phyloP scores from a whole-genome alignment of 2,888 invertebrate genomes.

The Unio pictorum region DNA sequence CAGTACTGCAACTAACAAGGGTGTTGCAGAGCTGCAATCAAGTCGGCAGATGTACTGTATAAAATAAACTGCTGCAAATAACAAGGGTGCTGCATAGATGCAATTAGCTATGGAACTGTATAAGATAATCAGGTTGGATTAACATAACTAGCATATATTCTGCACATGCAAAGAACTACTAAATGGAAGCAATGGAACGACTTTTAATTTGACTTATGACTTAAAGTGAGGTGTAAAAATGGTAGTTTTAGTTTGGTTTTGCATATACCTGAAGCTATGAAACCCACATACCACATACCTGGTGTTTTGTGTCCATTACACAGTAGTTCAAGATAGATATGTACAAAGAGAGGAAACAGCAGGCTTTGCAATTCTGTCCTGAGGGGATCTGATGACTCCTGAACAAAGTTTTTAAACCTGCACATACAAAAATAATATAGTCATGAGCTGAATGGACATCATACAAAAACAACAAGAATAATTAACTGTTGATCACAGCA shows the following conservation, averaged over 20 bases:
- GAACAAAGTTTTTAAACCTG: slow-evolving; percentile 67
- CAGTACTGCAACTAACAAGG: too few relatives aligned
- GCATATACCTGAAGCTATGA: neutral
- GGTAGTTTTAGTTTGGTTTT: neutral
- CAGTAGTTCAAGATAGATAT: slow-evolving; percentile 86
- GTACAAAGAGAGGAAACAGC: slow-evolving; percentile 87
- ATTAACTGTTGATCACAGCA: too few relatives aligned
- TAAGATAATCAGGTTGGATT: too few relatives aligned
- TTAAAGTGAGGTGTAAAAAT: neutral
- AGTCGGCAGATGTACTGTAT: too few relatives aligned
- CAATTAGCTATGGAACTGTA: too few relatives aligned
- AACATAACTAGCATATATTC: too few relatives aligned
- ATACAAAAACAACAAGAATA: neutral
- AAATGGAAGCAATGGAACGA: neutral
- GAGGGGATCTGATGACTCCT: slow-evolving; percentile 79
- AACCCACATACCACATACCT: slow-evolving; percentile 46
- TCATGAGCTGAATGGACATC: neutral
- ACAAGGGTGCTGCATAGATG: too few relatives aligned
- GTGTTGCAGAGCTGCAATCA: too few relatives aligned
- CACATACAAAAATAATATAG: too few relatives aligned
- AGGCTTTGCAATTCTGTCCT: slow-evolving; percentile 81
- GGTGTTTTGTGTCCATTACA: slow-evolving; percentile 80
- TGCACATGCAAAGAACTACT: too few relatives aligned
- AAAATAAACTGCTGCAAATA: too few relatives aligned
- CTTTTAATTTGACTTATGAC: neutral